A percentile compares a stretch with the other conserved stretches of the same genome.
Evolutionary conservation across 2,888 invertebrate genomes (phyloP).

Genomic region (Amblyteles armatorius): DNA sequence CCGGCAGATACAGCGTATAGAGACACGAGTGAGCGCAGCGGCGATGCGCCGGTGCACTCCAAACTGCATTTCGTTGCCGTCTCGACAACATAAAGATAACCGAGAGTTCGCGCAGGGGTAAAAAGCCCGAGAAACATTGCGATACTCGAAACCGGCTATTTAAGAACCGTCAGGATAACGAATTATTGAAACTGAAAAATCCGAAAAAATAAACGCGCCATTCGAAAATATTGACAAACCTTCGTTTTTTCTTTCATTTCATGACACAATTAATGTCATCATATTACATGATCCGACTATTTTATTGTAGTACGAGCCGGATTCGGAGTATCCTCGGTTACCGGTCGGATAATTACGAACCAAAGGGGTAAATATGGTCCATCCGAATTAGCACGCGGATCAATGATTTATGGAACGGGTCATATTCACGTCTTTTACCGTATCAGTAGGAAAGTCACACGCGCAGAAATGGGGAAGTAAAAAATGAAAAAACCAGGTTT

Average conservation of each 20-base stretch:
- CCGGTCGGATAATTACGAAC: neutral
- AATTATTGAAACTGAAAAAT: conserved; percentile 34
- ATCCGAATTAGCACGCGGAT: too few species aligned
- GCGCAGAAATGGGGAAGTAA: too few species aligned
- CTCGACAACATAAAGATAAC: conserved; percentile 18
- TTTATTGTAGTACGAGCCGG: neutral
- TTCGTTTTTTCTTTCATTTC: too few species aligned
- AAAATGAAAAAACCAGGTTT: too few species aligned
- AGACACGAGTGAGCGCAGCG: conserved; percentile 44
- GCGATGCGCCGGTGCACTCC: conserved; percentile 9
- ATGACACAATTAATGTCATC: neutral
- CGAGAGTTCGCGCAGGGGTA: neutral
- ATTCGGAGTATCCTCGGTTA: neutral
- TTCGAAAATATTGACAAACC: too few species aligned
- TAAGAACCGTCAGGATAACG: conserved; percentile 29
- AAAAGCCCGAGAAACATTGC: neutral
- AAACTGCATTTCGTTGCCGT: conserved; percentile 47
- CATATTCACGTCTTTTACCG: too few species aligned
- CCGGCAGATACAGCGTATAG: conserved; percentile 37
- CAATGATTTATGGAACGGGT: too few species aligned
- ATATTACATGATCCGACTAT: neutral
- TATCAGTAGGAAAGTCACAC: too few species aligned
- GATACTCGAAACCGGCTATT: conserved; percentile 1
- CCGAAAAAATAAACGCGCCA: neutral
- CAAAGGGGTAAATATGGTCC: too few species aligned